Evolutionary conservation across 2,888 invertebrate species (phyloP).

Genomic region (Resseliella maxima): DNA sequence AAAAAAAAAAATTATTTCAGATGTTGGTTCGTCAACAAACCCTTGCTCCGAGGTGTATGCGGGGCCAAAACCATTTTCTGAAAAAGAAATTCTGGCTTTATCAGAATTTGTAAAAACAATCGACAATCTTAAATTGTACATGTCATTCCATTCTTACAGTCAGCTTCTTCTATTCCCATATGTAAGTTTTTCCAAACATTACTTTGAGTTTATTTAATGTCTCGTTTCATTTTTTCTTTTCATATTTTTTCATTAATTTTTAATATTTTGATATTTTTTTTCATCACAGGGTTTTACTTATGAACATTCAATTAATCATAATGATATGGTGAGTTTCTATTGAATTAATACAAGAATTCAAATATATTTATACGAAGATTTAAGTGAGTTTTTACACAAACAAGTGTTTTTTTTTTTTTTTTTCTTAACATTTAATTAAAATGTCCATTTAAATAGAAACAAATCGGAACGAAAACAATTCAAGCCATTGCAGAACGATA

Average conservation of each 20-base stretch:
- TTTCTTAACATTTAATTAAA: background rate
- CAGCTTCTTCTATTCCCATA: constrained; percentile 69
- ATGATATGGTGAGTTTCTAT: constrained; percentile 33
- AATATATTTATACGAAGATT: too few species aligned
- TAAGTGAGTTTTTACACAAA: too few species aligned
- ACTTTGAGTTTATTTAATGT: background rate
- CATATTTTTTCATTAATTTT: background rate
- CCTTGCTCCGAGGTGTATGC: constrained; percentile 68
- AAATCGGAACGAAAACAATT: constrained; percentile 21
- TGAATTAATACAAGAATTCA: background rate
- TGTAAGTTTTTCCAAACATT: constrained; percentile 66
- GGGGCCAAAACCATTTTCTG: constrained; percentile 71
- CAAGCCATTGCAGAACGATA: constrained; percentile 68
- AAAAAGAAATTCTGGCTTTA: constrained; percentile 69
- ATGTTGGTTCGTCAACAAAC: constrained; percentile 68
- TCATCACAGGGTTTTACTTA: background rate
- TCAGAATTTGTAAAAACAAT: constrained; percentile 68
- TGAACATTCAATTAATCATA: background rate
- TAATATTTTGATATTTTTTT: background rate
- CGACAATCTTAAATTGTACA: constrained; percentile 68
- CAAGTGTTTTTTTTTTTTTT: too few species aligned
- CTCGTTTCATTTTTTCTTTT: too few species aligned
- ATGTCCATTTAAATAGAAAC: constrained; percentile 10
- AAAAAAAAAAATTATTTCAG: background rate
- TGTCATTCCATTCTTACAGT: constrained; percentile 76